These are phyloP conservation scores for Drosophila sturtevanti DNA, from an alignment of 1,140 invertebrate species.

Conservation along the genomic window DNA sequence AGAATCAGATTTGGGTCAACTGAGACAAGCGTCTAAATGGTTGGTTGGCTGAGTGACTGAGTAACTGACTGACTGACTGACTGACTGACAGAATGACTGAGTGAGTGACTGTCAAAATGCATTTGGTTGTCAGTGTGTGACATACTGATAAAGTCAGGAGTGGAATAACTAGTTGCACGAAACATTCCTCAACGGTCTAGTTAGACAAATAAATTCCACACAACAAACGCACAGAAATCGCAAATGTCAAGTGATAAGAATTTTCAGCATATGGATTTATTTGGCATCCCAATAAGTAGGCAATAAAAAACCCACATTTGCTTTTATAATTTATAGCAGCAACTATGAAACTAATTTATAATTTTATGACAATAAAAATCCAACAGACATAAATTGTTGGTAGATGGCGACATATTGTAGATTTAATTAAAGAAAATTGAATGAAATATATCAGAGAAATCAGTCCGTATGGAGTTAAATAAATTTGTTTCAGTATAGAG, in stretches of 20 bases:
- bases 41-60: too few relatives aligned
- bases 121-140: slow-evolving; percentile 4
- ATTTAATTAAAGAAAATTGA: too few relatives aligned
- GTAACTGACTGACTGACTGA: slow-evolving; percentile 1
- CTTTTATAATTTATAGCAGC: too few relatives aligned
- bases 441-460: too few relatives aligned
- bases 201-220: background rate
- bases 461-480: too few relatives aligned
- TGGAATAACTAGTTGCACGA: background rate
- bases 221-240: background rate
- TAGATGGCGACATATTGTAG: too few relatives aligned
- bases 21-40: slow-evolving; percentile 8
- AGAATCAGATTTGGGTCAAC: slow-evolving; percentile 14
- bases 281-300: background rate
- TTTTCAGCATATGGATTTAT: background rate
- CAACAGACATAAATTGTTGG: too few relatives aligned
- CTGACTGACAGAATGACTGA: background rate
- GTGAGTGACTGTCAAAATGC: slow-evolving; percentile 7
- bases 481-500: too few relatives aligned
- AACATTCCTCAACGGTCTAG: background rate
- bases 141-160: background rate
- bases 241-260: background rate
- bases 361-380: too few relatives aligned
- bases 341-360: too few relatives aligned
- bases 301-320: background rate